Evolutionary conservation across 2,797 vertebrate species (phyloP), one percentile per base, ranked within the genome.

Genomic region (Onychomys torridus): DNA sequence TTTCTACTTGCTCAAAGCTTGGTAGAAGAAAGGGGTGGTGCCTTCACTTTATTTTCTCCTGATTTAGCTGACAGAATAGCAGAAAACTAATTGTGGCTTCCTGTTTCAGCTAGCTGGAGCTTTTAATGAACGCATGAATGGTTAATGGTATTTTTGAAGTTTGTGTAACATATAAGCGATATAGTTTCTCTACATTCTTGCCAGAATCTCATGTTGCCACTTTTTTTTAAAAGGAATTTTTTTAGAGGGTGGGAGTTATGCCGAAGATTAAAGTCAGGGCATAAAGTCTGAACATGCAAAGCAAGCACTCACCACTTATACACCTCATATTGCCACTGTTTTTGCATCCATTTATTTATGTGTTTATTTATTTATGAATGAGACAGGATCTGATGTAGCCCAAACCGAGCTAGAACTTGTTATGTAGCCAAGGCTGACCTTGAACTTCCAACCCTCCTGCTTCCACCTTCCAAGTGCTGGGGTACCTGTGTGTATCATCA

Each of bases 41-140:
- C 63, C 81, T 95, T 61, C 55, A 43, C 73, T 93, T 93, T 79
- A 75, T 89, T 85, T 25, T 89, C 40, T 86, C 63, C 71, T 71
- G 14, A 13, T 19, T 67, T 55, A 76, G 49, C 69, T 29, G 49
- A 69, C 59, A 69, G 57, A 57, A 37, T n/a, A 75, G 49, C 11
- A 81, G 59, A 82, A 81, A 89, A 84, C 93, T 69, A 82, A 92
- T 9, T 23, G 40, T 59, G 40, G 63, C 65, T 96, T 91, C 75
- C 49, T 87, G 85, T 82, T 69, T 57, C 67, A 92, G 57, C 21
- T 40, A 46, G n/a, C 59, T 63, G 29, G 23, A 16, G 34, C 61
- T 85, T 12, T 43, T 49, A 89, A 43, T 71, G 40, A 77, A 55
- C 25, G 29, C 32, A 61, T 43, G 21, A 75, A 76, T 46, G 46